Percentiles rank a stretch among this genome's conserved stretches.
phyloP scores from a whole-genome alignment of 1,140 invertebrate species.

The Melipona quadrifasciata region DNA sequence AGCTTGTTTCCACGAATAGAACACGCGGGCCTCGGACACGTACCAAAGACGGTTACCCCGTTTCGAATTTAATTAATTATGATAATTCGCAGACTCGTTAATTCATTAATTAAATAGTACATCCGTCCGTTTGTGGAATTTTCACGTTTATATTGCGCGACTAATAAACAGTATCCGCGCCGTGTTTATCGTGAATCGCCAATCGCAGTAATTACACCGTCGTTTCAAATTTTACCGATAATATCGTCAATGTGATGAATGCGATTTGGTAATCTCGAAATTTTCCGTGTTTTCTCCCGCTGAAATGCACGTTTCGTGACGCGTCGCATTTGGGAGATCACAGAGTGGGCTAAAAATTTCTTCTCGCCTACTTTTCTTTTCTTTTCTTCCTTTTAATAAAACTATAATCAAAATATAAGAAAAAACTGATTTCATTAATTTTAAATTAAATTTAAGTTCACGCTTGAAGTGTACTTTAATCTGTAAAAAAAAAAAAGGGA shows the following conservation, averaged over 20 bases:
- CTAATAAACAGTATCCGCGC: not conserved
- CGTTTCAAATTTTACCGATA: not conserved
- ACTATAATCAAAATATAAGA: too few relatives aligned
- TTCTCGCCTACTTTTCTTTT: too few relatives aligned
- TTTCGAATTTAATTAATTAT: not conserved
- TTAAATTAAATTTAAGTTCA: too few relatives aligned
- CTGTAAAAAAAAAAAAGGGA: too few relatives aligned
- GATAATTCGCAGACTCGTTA: not conserved
- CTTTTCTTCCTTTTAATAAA: too few relatives aligned
- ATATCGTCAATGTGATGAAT: not conserved
- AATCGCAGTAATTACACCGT: not conserved
- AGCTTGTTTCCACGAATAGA: not conserved
- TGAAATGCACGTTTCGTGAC: not conserved
- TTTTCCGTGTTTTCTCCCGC: not conserved
- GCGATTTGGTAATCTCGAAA: not conserved
- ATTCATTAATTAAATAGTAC: not conserved
- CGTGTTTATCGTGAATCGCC: not conserved
- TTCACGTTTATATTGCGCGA: not conserved
- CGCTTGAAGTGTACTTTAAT: too few relatives aligned
- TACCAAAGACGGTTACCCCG: not conserved
- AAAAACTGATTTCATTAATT: too few relatives aligned
- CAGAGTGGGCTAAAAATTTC: too few relatives aligned
- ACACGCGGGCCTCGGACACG: not conserved
- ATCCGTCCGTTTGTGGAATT: not conserved
- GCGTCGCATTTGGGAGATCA: not conserved